phyloP scores from a whole-genome alignment of 2,113 vertebrate species.

The Orycteropus afer region DNA sequence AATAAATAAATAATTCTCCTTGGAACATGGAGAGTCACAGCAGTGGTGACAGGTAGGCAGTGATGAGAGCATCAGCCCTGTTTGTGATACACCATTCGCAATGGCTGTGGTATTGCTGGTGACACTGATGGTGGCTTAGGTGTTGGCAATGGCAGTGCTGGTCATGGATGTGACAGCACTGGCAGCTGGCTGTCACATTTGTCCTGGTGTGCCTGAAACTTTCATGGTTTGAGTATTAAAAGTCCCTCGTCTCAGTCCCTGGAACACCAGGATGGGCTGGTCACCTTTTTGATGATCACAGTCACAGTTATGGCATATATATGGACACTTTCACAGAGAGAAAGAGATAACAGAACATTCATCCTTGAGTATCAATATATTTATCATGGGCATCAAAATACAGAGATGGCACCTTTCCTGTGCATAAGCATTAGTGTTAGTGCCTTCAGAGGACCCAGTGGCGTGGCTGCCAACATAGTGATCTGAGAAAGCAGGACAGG shows the following conservation, averaged over 20 bases:
- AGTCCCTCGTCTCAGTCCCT: too few species aligned
- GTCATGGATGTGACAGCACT: background rate
- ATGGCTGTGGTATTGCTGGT: background rate
- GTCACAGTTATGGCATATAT: background rate
- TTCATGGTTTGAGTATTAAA: background rate
- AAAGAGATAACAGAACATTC: background rate
- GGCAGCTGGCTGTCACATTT: background rate
- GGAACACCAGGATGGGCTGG: background rate
- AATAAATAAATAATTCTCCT: background rate
- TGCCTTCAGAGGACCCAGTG: background rate
- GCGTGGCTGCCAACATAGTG: background rate
- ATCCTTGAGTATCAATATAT: background rate
- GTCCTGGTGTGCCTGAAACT: background rate
- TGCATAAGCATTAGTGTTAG: too few species aligned
- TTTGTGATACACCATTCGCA: background rate
- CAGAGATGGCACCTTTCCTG: background rate
- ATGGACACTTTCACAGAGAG: background rate
- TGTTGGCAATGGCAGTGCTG: background rate
- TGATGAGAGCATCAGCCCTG: background rate
- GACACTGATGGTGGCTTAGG: background rate
- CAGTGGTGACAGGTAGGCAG: background rate
- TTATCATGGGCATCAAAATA: background rate
- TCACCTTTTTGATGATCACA: background rate
- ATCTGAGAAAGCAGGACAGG: background rate
- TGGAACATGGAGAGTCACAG: background rate